These are phyloP conservation scores for Coryphaenoides rupestris DNA, from an alignment of 2,113 vertebrate genomes.

Conservation along the genomic window DNA sequence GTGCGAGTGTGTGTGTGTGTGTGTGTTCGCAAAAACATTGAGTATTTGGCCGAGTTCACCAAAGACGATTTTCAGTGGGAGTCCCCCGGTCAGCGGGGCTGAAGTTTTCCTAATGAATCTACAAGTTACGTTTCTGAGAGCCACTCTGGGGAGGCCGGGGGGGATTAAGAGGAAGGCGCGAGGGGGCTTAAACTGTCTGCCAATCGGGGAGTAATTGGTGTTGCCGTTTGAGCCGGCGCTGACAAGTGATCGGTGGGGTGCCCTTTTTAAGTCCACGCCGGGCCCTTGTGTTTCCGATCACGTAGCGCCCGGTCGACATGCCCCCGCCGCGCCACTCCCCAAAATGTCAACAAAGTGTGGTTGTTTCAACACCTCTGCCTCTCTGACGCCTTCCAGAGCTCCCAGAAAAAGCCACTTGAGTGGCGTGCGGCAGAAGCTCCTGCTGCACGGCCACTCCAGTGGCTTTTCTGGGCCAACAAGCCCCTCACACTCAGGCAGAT, in stretches of 20 bases:
- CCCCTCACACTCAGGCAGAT: too few species aligned
- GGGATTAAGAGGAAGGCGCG: slow-evolving; percentile 12
- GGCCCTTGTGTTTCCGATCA: neutral
- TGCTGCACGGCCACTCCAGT: slow-evolving; percentile 7
- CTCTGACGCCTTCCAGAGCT: too few species aligned
- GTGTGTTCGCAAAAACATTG: too few species aligned
- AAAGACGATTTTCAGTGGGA: too few species aligned
- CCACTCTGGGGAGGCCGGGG: neutral
- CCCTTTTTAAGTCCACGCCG: neutral
- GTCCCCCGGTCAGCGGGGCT: too few species aligned
- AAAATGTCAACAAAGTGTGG: too few species aligned
- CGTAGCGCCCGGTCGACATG: neutral
- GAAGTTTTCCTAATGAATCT: slow-evolving; percentile 38
- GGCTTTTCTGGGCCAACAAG: slow-evolving; percentile 17
- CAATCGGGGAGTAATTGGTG: slow-evolving; percentile 40
- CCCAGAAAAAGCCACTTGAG: too few species aligned
- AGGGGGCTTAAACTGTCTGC: slow-evolving; percentile 26
- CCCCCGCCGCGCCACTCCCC: neutral
- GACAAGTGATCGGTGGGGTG: neutral
- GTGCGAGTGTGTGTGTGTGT: too few species aligned
- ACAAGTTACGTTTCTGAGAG: slow-evolving; percentile 25
- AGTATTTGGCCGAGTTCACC: too few species aligned
- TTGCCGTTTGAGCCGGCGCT: slow-evolving; percentile 1
- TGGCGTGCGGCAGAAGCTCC: neutral
- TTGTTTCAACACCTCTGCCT: too few species aligned